Evolutionary conservation across 2,113 vertebrate species (phyloP).

Genomic region (Myrmecophaga tridactyla): DNA sequence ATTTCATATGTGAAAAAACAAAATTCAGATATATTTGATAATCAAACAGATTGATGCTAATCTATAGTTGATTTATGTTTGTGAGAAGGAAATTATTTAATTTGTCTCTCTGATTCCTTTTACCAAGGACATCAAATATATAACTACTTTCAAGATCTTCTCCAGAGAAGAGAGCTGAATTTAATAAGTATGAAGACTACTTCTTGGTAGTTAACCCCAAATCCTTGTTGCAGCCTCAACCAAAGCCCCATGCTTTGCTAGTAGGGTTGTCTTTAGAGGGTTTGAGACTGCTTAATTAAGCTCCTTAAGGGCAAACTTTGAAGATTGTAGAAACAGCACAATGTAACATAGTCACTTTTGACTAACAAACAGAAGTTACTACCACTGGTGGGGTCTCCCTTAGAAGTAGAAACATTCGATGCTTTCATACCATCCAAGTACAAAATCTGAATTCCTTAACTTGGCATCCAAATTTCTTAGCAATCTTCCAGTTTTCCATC

Average conservation of each 20-base stretch:
- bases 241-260: not conserved
- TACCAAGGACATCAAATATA: not conserved
- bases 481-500: not conserved
- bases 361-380: not conserved
- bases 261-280: not conserved
- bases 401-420: not conserved
- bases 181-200: not conserved
- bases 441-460: not conserved
- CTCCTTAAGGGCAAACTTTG: not conserved
- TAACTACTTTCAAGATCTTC: slow-evolving; percentile 12
- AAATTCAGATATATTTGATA: slow-evolving; percentile 51
- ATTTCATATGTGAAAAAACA: slow-evolving; percentile 26
- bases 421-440: not conserved
- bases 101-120: slow-evolving; percentile 2
- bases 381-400: not conserved
- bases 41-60: slow-evolving; percentile 39
- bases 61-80: slow-evolving; percentile 45
- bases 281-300: not conserved
- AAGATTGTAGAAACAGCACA: not conserved
- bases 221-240: not conserved
- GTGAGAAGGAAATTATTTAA: not conserved
- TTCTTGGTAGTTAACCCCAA: not conserved
- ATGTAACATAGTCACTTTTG: not conserved
- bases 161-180: not conserved
- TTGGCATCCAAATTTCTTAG: not conserved